Evolutionary conservation across 2,113 vertebrate genomes (phyloP).

Genomic region (Antechinus stuartii): DNA sequence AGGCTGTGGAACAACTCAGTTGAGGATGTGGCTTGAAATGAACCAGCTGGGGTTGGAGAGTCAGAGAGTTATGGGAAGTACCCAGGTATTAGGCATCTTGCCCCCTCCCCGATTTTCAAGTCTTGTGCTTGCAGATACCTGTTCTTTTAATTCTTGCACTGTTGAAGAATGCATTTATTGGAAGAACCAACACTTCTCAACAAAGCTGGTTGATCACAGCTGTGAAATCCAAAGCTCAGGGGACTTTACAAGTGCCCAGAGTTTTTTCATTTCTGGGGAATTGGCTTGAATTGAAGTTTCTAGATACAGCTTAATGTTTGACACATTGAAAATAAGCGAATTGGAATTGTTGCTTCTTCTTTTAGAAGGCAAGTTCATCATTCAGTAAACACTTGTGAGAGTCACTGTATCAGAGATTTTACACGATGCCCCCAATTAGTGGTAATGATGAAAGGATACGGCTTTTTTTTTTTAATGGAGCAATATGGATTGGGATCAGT

Average conservation of each 20-base stretch:
- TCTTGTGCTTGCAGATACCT: too few species aligned
- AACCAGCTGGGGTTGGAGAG: not conserved
- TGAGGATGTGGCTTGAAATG: not conserved
- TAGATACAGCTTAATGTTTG: not conserved
- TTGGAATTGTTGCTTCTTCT: not conserved
- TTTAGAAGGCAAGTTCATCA: not conserved
- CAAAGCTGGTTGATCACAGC: not conserved
- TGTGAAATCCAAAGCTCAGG: not conserved
- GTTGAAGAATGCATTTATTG: not conserved
- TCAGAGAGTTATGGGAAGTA: not conserved
- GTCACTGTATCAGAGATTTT: not conserved
- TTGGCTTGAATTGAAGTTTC: not conserved
- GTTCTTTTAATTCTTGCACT: not conserved
- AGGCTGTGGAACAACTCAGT: not conserved
- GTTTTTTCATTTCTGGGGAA: not conserved
- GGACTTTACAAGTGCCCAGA: not conserved
- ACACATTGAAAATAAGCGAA: not conserved
- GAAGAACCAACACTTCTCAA: not conserved
- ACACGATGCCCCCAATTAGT: not conserved
- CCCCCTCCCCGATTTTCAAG: not conserved
- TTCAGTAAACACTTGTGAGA: not conserved
- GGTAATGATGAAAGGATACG: not conserved
- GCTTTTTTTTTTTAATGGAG: not conserved
- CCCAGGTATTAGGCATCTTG: not conserved
- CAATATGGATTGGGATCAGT: not conserved